A percentile compares a stretch with the other conserved stretches of the same genome.
phyloP scores from a whole-genome alignment of 1,140 invertebrate species.

The Pristionchus pacificus region DNA sequence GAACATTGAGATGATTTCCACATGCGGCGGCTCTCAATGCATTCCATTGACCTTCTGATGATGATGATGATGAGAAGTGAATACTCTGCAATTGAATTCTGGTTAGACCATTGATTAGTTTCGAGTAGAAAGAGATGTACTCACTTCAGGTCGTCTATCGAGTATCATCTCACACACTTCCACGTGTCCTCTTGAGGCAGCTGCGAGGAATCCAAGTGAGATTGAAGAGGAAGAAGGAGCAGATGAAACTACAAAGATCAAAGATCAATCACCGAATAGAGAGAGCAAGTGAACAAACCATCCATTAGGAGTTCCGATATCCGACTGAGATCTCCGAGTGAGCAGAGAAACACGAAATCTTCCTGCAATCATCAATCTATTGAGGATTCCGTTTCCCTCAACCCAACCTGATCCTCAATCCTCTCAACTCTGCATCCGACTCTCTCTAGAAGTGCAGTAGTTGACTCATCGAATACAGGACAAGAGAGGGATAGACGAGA shows the following conservation, averaged over 20 bases:
- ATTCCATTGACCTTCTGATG: constrained; percentile 21
- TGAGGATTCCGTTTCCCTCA: no score
- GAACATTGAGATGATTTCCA: constrained; percentile 18
- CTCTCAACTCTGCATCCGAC: constrained; percentile 24
- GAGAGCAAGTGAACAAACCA: no score
- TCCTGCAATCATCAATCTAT: no score
- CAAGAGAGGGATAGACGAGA: constrained; percentile 24
- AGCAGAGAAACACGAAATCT: constrained; percentile 30
- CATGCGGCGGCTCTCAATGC: constrained; percentile 35
- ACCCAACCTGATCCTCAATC: constrained; percentile 14
- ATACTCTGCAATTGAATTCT: not conserved
- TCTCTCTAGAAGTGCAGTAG: constrained; percentile 24
- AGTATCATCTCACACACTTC: constrained; percentile 26
- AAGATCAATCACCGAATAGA: no score
- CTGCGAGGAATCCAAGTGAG: constrained; percentile 21
- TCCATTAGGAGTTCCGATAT: constrained; percentile 13
- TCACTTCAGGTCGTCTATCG: constrained; percentile 11
- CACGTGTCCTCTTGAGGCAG: constrained; percentile 28
- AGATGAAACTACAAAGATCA: no score
- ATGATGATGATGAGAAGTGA: not conserved
- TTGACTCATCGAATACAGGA: constrained; percentile 30
- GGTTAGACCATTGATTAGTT: not conserved
- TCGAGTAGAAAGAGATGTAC: constrained; percentile 1
- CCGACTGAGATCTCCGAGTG: constrained; percentile 23
- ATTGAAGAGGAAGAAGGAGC: not conserved